Percentiles rank a stretch among this genome's conserved stretches.
Conservation (phyloP, 2,888 invertebrate species). For the Drosophila monieri region DNA sequence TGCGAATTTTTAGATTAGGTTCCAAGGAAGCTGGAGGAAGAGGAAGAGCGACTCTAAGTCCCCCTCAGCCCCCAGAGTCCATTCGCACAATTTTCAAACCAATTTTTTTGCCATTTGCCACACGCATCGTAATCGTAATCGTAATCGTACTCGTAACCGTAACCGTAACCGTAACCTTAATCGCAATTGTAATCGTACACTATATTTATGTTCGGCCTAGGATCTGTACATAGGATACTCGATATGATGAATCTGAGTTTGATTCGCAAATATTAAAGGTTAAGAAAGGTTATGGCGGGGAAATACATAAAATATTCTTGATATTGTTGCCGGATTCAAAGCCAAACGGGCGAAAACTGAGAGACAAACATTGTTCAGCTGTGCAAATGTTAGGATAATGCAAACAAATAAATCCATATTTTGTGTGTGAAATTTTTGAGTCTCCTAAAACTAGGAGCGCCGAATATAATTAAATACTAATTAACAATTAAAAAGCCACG, state of each 20-base stretch:
- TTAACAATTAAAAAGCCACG: conserved; percentile 20
- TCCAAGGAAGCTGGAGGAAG: not conserved
- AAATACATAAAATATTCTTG: conserved; percentile 31
- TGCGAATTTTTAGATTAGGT: conserved; percentile 1
- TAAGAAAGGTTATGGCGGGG: conserved; percentile 9
- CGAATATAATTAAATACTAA: conserved; percentile 7
- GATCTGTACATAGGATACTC: conserved; percentile 34
- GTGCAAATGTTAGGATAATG: conserved; percentile 36
- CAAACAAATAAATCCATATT: conserved; percentile 60
- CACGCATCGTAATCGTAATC: not conserved
- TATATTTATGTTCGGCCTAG: conserved; percentile 1
- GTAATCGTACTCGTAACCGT: not conserved
- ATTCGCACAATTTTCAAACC: not conserved
- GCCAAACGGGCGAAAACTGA: not conserved
- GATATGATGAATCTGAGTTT: conserved; percentile 22
- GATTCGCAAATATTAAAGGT: conserved; percentile 23
- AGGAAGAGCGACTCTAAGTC: not conserved
- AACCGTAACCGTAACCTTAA: not conserved
- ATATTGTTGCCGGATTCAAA: conserved; percentile 27
- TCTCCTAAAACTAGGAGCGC: conserved; percentile 34
- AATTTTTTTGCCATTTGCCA: not conserved
- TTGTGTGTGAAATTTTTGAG: conserved; percentile 64
- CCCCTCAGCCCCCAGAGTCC: not conserved
- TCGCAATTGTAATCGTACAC: not conserved
- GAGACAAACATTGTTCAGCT: conserved; percentile 21